Percentiles rank a stretch among this genome's conserved stretches.
Conservation (phyloP, 2,113 vertebrate species). For the Phylloscopus trochiloides region DNA sequence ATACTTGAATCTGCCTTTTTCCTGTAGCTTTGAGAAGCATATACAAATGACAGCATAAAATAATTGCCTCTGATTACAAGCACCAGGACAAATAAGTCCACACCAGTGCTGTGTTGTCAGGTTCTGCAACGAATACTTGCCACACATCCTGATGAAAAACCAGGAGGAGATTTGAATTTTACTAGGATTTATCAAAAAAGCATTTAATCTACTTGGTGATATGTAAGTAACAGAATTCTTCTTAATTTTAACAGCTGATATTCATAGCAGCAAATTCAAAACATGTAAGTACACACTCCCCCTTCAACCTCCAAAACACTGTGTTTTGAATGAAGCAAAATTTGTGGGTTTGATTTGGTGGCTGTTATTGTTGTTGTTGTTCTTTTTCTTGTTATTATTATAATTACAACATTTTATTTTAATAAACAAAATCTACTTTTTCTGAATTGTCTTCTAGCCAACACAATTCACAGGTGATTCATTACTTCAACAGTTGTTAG, state of each 20-base stretch:
- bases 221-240: not conserved
- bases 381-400: not conserved
- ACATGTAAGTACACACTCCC: accelerated
- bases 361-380: too few relatives aligned
- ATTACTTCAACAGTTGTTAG: not conserved
- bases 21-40: not conserved
- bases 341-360: not conserved
- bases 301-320: not conserved
- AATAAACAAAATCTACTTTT: not conserved
- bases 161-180: not conserved
- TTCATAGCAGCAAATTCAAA: not conserved
- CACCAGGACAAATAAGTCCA: not conserved
- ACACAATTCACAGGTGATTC: not conserved
- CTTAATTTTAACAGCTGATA: not conserved
- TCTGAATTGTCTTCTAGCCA: not conserved
- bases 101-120: not conserved
- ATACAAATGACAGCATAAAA: not conserved
- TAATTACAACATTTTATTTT: not conserved
- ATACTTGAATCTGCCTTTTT: not conserved
- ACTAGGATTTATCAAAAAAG: not conserved
- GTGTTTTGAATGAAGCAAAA: not conserved
- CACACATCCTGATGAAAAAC: not conserved
- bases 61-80: not conserved
- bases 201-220: not conserved
- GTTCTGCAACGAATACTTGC: not conserved